Base-by-base conservation (phyloP, 2,797 vertebrate species). In the Halcyon chelicuti region DNA sequence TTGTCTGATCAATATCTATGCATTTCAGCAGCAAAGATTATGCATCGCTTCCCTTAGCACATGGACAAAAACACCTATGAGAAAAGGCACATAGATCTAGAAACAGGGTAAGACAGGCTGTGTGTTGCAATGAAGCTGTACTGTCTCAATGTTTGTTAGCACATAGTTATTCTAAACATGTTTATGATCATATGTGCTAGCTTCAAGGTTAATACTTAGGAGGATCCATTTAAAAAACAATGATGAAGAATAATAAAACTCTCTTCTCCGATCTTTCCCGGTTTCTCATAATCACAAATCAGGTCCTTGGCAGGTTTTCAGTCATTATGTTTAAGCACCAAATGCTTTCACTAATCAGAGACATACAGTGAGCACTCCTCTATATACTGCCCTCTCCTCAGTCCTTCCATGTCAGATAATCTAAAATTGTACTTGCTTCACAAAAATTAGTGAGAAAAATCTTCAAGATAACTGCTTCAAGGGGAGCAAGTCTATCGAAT, bases 381-480 rank as follows among this genome's bases (percentile, higher is more conserved):
- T 55, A 42, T 67, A 47, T 62, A 79, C 85, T 79, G 26, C 39
- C 60, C 71, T 67, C 86, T 90, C 70, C 71, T 73, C 37, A 60
- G 66, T 84, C 55, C 77, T 80, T 93, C 86, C 78, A 80, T 87
- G 94, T 95, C 55, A 42, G 68, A 73, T 52, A 94, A 96, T 94
- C 91, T 94, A 78, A 81, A 77, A 93, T 76, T 22, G 23, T 19
- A n/a, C 51, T 88, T 63, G 33, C 65, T 62, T 85, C 63, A 60
- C 78, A 90, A 80, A 86, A 73, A 82, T 68, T 66, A 93, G 8
- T 22, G 33, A 78, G 49, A 8, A 84, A 91, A 81, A 60, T 78
- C 75, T 86, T 92, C 62, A 81, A 52, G 74, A 63, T 33, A 94
- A 91, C 75, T 90, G 89, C 51, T 74, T 71, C 52, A 52, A 77